Base-by-base conservation (phyloP, 2,888 invertebrate genomes). In the Elegia similella region DNA sequence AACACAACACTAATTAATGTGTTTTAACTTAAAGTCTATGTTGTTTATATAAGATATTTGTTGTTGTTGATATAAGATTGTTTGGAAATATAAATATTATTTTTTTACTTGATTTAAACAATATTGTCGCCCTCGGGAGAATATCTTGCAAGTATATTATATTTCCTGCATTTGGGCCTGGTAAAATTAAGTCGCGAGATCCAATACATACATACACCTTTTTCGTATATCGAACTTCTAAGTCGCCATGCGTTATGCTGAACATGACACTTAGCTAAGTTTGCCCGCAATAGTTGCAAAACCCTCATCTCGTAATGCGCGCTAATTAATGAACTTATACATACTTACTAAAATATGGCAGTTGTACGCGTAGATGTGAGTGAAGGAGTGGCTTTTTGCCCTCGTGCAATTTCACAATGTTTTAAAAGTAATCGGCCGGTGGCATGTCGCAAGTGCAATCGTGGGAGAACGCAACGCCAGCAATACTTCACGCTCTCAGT, bases 311-410 rank as follows among this genome's bases (percentile, higher is more conserved):
- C 65, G 71, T 69, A 77, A 75, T 69, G 62, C 64, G 68, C 65
- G 69, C 68, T 79, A 80, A 78, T 80, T 77, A 80, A 77, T 73
- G 65, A 72, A 75, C 68, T 71, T 69, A 64, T 62, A 61, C 58
- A 65, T 64, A 66, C 61, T 61, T 64, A 66, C 61, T 61, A 59
- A 61, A 62, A 61, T 63, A 59, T 57, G 46, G 55, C 58, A 59
- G 57, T 44, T 65, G 64, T 67, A 69, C 60, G 65, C 60, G 64
- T 68, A 58, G 64, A 67, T 61, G 62, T 61, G 44, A 34, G 56
- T 57, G 57, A 63, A 64, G 69, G 68, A 71, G 72, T 68, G 71
- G 69, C 64, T 59, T 72, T 68, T 73, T 68, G 65, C 66, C 66
- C 64, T 70, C 64, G 62, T 64, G 64, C 56, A 60, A 62, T 77